phyloP scores from a whole-genome alignment of 2,797 vertebrate species.

The Phoeniculus purpureus region DNA sequence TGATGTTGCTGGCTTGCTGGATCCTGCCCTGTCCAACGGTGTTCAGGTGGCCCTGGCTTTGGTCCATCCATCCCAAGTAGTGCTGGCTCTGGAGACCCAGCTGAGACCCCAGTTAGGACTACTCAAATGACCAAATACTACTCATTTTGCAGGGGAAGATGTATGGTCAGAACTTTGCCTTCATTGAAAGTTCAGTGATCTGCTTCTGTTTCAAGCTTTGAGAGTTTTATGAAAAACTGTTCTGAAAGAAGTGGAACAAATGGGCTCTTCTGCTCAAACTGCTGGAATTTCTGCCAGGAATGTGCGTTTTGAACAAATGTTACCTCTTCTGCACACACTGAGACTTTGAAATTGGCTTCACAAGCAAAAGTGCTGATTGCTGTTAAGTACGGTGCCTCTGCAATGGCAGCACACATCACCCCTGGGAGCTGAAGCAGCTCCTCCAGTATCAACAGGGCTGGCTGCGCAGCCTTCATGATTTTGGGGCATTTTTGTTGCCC shows the following conservation, averaged over 20 bases:
- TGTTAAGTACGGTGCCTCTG: neutral
- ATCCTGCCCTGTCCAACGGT: neutral
- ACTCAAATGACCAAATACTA: neutral
- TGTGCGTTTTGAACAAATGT: neutral
- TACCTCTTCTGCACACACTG: neutral
- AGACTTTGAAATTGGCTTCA: neutral
- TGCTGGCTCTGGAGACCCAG: neutral
- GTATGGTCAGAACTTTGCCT: neutral
- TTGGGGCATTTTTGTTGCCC: neutral
- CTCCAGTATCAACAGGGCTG: neutral
- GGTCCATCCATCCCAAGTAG: neutral
- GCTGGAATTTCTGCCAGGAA: neutral
- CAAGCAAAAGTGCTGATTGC: neutral
- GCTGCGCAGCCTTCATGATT: neutral
- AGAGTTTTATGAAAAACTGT: neutral
- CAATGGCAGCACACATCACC: neutral
- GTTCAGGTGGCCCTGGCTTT: neutral
- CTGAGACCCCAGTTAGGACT: neutral
- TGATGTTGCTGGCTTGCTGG: fast-evolving
- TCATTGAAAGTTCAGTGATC: neutral
- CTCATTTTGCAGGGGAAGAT: neutral
- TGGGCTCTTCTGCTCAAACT: neutral
- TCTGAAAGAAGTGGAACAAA: neutral
- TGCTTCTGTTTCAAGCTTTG: neutral
- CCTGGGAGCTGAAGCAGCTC: neutral